Conservation (phyloP, 1,140 invertebrate species). For the honey bee (Apis mellifera) region Amel_HAv3.1 CM009935.2:11250001-11250500, state of each 20-base stretch:
- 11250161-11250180: conserved; percentile 42
- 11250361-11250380: conserved; percentile 42
- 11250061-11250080: conserved; percentile 23
- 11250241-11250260: conserved; percentile 36
- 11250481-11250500: conserved; percentile 53
- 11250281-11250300: conserved; percentile 23
- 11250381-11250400: conserved; percentile 18
- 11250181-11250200: conserved; percentile 30
- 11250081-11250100: conserved; percentile 58
- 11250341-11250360: conserved; percentile 15
- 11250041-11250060: conserved; percentile 97
- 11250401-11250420: conserved; percentile 47
- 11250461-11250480: conserved; percentile 60
- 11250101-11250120: conserved; percentile 33
- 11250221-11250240: conserved; percentile 3
- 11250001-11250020: conserved; percentile 99
- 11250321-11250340: conserved; percentile 23
- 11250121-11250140: conserved; percentile 40
- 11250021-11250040: conserved; percentile 98
- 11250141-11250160: conserved; percentile 5
- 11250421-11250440: conserved; percentile 43
- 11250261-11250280: conserved; percentile 26
- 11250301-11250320: conserved; percentile 20
- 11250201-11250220: conserved; percentile 11
- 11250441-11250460: conserved; percentile 43